phyloP scores from a whole-genome alignment of 2,888 invertebrate genomes.

The Drosophila melanocephala region DNA sequence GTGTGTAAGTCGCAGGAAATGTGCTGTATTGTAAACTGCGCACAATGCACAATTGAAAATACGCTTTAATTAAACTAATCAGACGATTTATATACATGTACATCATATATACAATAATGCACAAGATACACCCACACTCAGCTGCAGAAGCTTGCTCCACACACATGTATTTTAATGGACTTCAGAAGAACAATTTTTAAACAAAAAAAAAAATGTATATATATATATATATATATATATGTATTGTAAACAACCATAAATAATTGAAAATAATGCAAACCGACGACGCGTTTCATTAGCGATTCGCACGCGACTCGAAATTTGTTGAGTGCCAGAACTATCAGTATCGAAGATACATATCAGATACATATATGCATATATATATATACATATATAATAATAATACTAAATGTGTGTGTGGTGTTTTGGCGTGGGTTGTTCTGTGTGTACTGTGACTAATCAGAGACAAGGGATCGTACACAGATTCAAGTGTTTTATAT shows the following conservation, averaged over 20 bases:
- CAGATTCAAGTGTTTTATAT: background rate
- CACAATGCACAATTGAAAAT: slow-evolving; percentile 72
- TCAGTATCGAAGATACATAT: slow-evolving; percentile 4
- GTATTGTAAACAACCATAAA: slow-evolving; percentile 22
- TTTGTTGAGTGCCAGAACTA: slow-evolving; percentile 6
- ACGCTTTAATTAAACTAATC: slow-evolving; percentile 80
- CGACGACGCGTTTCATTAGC: slow-evolving; percentile 30
- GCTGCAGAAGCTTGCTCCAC: background rate
- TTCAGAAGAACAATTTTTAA: slow-evolving; percentile 34
- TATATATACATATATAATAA: background rate
- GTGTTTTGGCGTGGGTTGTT: slow-evolving; percentile 1
- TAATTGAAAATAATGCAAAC: slow-evolving; percentile 34
- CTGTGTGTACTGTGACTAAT: slow-evolving; percentile 13
- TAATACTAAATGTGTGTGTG: background rate
- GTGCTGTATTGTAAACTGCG: slow-evolving; percentile 54
- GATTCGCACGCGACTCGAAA: slow-evolving; percentile 23
- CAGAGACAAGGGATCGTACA: slow-evolving; percentile 9
- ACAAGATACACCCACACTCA: slow-evolving; percentile 59
- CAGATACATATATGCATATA: too few relatives aligned
- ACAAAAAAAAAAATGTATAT: background rate
- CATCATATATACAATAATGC: slow-evolving; percentile 22
- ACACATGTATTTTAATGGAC: slow-evolving; percentile 47
- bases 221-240: too few relatives aligned
- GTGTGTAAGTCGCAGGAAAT: slow-evolving; percentile 48
- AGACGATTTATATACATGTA: slow-evolving; percentile 54